Percentiles rank a stretch among this genome's conserved stretches.
These are phyloP conservation scores for Clupea harengus DNA, from an alignment of 2,113 vertebrate genomes.

Conservation along the genomic window DNA sequence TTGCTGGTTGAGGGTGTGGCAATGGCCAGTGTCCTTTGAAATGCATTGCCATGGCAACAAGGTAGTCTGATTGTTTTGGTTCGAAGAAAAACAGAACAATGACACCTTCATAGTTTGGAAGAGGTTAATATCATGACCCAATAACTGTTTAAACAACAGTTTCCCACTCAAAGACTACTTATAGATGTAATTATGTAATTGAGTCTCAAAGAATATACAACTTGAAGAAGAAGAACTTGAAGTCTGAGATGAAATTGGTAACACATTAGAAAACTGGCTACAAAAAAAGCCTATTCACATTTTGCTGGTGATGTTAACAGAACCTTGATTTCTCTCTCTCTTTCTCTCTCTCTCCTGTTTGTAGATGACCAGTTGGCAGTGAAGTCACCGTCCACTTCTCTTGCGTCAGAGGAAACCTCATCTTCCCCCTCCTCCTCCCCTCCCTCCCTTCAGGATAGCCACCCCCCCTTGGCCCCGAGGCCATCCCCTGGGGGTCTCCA, in stretches of 20 bases:
- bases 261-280: background rate
- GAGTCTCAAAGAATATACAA: background rate
- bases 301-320: background rate
- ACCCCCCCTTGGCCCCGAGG: slow-evolving; percentile 73
- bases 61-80: slow-evolving; percentile 65
- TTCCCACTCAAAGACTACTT: background rate
- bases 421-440: slow-evolving; percentile 73
- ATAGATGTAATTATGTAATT: background rate
- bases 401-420: slow-evolving; percentile 70
- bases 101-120: background rate
- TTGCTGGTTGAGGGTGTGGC: slow-evolving; percentile 77
- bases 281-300: background rate
- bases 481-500: slow-evolving; percentile 75
- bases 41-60: slow-evolving; percentile 75
- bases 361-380: slow-evolving; percentile 71
- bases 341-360: background rate
- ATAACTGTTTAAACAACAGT: background rate
- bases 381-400: slow-evolving; percentile 72
- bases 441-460: slow-evolving; percentile 70
- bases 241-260: background rate
- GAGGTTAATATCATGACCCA: background rate
- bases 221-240: background rate
- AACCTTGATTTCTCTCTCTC: background rate
- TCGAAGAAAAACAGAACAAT: slow-evolving; percentile 24
- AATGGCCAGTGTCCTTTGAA: slow-evolving; percentile 76